A percentile compares a stretch with the other conserved stretches of the same genome.
phyloP scores from a whole-genome alignment of 2,888 invertebrate species.

The Cynaeus angustus region DNA sequence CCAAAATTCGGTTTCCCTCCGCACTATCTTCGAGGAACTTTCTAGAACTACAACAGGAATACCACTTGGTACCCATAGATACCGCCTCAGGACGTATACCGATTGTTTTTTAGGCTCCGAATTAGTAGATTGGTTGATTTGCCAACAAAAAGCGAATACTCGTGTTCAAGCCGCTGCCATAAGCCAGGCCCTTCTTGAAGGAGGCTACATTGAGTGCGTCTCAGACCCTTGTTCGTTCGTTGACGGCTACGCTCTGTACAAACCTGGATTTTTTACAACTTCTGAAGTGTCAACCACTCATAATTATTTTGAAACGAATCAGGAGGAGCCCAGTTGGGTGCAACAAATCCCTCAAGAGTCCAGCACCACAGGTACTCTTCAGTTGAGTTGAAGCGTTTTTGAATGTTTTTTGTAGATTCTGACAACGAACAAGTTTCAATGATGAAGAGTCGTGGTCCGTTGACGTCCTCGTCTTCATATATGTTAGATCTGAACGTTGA shows the following conservation, averaged over 20 bases:
- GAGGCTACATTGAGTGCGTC: slow-evolving; percentile 82
- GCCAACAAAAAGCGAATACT: slow-evolving; percentile 83
- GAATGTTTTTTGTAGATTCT: slow-evolving; percentile 67
- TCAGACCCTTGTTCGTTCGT: slow-evolving; percentile 74
- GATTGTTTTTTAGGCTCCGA: slow-evolving; percentile 87
- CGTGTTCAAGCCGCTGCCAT: slow-evolving; percentile 85
- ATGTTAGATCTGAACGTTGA: slow-evolving; percentile 79
- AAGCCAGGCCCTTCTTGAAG: slow-evolving; percentile 85
- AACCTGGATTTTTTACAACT: slow-evolving; percentile 68
- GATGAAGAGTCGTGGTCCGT: slow-evolving; percentile 64
- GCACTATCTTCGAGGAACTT: slow-evolving; percentile 78
- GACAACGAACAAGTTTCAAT: slow-evolving; percentile 69
- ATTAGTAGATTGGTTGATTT: slow-evolving; percentile 88
- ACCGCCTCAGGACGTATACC: slow-evolving; percentile 82
- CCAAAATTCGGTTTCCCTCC: slow-evolving; percentile 76
- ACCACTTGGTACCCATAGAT: slow-evolving; percentile 77
- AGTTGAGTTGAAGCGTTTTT: neutral
- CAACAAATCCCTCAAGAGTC: slow-evolving; percentile 67
- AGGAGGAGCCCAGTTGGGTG: slow-evolving; percentile 79
- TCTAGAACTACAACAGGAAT: slow-evolving; percentile 73
- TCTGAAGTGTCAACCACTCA: slow-evolving; percentile 62
- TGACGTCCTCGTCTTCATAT: slow-evolving; percentile 73
- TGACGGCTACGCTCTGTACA: slow-evolving; percentile 73
- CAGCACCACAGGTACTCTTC: slow-evolving; percentile 58
- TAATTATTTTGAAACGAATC: slow-evolving; percentile 67